phyloP scores from a whole-genome alignment of 2,888 invertebrate genomes.

The Tortrix viridana region DNA sequence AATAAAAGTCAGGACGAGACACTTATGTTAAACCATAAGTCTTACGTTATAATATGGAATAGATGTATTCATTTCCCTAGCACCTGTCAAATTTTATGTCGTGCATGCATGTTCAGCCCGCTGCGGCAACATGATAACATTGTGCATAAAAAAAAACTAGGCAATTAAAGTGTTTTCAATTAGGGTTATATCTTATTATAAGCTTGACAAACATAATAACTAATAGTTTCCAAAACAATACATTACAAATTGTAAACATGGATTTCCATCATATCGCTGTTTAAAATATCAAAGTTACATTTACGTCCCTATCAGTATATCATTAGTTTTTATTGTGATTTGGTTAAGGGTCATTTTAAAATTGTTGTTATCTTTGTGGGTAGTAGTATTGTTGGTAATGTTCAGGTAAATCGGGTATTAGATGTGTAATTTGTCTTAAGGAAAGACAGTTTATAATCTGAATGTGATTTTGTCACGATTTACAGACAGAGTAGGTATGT shows the following conservation, averaged over 20 bases:
- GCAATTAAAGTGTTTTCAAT: conserved; percentile 24
- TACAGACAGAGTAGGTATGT: not conserved
- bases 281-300: conserved; percentile 16
- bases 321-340: conserved; percentile 3
- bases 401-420: not conserved
- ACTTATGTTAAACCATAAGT: no score
- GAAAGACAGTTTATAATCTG: not conserved
- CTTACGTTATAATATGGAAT: no score
- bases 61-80: no score
- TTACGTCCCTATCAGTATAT: not conserved
- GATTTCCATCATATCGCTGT: conserved; percentile 25
- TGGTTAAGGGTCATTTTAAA: conserved; percentile 14
- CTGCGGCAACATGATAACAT: not conserved
- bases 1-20: no score
- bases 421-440: not conserved
- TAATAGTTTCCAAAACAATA: conserved; percentile 36
- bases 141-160: conserved; percentile 6
- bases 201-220: conserved; percentile 36
- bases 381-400: not conserved
- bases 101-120: no score
- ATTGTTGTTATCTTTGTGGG: not conserved
- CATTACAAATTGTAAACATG: conserved; percentile 27
- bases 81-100: no score
- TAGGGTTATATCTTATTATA: conserved; percentile 33
- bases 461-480: not conserved